Percentiles rank a stretch among this genome's conserved stretches.
phyloP scores from a whole-genome alignment of 2,797 vertebrate genomes.

The Oryzias sinensis region DNA sequence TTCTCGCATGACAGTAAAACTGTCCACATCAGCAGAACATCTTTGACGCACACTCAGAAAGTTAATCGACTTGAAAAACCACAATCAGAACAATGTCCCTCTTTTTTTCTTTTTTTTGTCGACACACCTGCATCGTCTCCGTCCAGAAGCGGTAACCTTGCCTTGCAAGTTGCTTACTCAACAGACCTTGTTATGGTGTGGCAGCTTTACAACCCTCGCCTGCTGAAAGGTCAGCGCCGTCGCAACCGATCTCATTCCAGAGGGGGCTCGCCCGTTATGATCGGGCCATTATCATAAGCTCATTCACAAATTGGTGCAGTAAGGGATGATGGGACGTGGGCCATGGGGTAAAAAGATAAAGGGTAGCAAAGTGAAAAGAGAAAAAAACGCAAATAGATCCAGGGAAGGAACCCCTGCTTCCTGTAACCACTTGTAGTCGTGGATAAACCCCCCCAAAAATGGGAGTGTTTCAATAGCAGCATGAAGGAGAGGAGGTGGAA shows the following conservation, averaged over 20 bases:
- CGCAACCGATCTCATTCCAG: constrained; percentile 67
- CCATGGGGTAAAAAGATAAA: constrained; percentile 26
- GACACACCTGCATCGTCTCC: constrained; percentile 12
- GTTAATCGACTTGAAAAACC: constrained; percentile 79
- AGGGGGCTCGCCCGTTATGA: constrained; percentile 68
- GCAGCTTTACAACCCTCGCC: constrained; percentile 62
- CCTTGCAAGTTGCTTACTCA: constrained; percentile 82
- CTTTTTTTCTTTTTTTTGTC: neutral
- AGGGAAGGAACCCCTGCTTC: constrained; percentile 53
- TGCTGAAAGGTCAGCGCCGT: constrained; percentile 76
- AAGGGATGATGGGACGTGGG: constrained; percentile 55
- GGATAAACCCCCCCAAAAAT: constrained; percentile 59
- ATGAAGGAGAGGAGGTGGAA: constrained; percentile 13
- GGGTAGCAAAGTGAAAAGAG: constrained; percentile 2
- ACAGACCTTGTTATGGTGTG: constrained; percentile 76
- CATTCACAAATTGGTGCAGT: constrained; percentile 75
- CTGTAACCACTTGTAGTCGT: constrained; percentile 34
- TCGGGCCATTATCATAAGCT: constrained; percentile 73
- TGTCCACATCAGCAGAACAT: constrained; percentile 64
- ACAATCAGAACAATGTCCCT: constrained; percentile 69
- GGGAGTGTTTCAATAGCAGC: constrained; percentile 56
- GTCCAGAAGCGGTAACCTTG: constrained; percentile 69
- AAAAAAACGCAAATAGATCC: constrained; percentile 20
- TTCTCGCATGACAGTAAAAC: constrained; percentile 56
- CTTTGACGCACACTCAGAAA: constrained; percentile 43